A percentile compares a stretch with the other conserved stretches of the same genome.
Conservation (phyloP, 2,113 vertebrate species). For the Morone saxatilis region DNA sequence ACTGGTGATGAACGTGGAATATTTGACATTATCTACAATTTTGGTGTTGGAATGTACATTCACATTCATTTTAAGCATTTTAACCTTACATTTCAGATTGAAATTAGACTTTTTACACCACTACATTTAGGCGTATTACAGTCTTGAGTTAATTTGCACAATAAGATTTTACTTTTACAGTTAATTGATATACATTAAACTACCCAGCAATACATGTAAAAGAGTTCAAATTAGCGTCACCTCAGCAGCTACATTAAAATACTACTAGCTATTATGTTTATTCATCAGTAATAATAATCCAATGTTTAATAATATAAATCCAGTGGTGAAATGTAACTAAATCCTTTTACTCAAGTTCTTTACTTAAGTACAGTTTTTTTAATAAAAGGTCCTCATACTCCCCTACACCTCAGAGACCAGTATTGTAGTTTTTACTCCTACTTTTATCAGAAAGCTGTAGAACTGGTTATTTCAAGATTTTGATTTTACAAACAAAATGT, state of each 20-base stretch:
- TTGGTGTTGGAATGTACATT: background rate
- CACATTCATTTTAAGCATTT: background rate
- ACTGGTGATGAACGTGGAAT: background rate
- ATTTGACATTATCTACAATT: background rate
- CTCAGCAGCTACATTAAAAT: background rate
- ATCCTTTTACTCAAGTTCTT: background rate
- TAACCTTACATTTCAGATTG: background rate
- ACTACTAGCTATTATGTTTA: background rate
- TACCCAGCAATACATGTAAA: background rate
- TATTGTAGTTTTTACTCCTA: too few relatives aligned
- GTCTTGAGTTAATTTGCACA: background rate
- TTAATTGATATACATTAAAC: background rate
- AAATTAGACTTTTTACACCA: background rate
- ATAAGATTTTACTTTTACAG: background rate
- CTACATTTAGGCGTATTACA: background rate
- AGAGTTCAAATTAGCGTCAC: background rate
- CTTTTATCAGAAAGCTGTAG: too few relatives aligned
- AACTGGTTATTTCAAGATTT: too few relatives aligned
- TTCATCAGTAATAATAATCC: background rate
- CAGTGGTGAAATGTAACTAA: background rate
- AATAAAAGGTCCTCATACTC: too few relatives aligned
- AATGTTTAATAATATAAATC: background rate
- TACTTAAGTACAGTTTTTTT: too few relatives aligned
- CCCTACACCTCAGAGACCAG: too few relatives aligned
- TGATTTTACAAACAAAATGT: background rate